phyloP scores from a whole-genome alignment of 2,113 vertebrate species.

The Delphinapterus leucas region DNA sequence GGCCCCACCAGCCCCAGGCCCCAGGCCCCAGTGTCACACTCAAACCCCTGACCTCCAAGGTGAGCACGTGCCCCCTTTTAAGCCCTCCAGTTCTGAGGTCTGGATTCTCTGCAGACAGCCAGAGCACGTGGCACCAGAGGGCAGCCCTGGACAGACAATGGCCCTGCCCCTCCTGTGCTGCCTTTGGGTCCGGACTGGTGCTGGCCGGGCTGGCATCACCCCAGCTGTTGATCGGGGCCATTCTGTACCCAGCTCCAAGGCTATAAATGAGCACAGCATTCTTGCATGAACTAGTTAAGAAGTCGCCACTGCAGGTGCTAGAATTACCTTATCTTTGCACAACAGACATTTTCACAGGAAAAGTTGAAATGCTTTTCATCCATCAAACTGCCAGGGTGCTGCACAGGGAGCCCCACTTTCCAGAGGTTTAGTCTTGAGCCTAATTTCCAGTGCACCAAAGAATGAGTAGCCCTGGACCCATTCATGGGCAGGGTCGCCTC shows the following conservation, averaged over 20 bases:
- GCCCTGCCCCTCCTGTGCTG: background rate
- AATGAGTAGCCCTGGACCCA: background rate
- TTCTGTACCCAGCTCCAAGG: background rate
- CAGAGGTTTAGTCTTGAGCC: background rate
- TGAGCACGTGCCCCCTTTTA: accelerated
- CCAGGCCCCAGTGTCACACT: background rate
- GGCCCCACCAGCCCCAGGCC: background rate
- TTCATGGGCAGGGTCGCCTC: background rate
- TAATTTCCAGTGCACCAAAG: background rate
- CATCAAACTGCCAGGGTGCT: background rate
- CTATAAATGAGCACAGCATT: background rate
- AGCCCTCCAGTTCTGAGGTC: background rate
- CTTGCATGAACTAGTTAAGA: slow-evolving; percentile 7
- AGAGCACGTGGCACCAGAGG: background rate
- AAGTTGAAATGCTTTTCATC: slow-evolving; percentile 48
- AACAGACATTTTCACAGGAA: slow-evolving; percentile 59
- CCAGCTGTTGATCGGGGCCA: background rate
- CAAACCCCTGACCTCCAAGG: background rate
- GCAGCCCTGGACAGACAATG: background rate
- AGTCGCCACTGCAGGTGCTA: background rate
- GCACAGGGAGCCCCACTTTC: background rate
- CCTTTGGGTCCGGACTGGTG: background rate
- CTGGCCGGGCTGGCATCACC: background rate
- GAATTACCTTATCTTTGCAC: slow-evolving; percentile 64
- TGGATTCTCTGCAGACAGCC: background rate